Evolutionary conservation across 2,888 invertebrate species (phyloP).

Genomic region (Diaperis boleti): DNA sequence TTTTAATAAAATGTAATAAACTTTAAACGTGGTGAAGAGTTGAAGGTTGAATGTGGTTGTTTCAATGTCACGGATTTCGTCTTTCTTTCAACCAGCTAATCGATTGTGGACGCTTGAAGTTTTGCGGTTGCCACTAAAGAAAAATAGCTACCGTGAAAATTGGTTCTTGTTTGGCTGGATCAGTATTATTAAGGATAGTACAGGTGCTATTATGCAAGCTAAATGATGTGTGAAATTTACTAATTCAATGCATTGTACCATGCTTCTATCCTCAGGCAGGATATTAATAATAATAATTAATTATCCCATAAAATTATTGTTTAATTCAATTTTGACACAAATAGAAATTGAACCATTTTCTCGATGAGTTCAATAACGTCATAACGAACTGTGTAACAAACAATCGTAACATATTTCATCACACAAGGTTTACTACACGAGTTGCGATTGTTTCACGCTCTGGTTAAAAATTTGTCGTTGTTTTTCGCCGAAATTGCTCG

Average conservation of each 20-base stretch:
- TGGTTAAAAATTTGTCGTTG: constrained; percentile 2
- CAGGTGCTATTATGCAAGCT: constrained; percentile 5
- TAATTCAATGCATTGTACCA: constrained; percentile 13
- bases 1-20: no score
- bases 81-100: not conserved
- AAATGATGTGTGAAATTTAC: constrained; percentile 20
- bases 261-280: constrained; percentile 2
- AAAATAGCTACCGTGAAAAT: not conserved
- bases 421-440: constrained; percentile 3
- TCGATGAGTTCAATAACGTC: not conserved
- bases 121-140: not conserved
- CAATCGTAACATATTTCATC: not conserved
- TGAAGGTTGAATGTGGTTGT: constrained; percentile 10
- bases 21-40: no score
- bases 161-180: not conserved
- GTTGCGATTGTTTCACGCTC: constrained; percentile 5
- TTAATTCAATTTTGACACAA: constrained; percentile 6
- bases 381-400: not conserved
- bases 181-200: constrained; percentile 12
- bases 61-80: constrained; percentile 15
- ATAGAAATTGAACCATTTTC: not conserved
- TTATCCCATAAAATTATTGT: constrained; percentile 4
- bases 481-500: constrained; percentile 5
- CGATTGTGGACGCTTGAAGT: not conserved
- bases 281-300: constrained; percentile 17